Evolutionary conservation across 1,140 invertebrate species (phyloP), one percentile per base, ranked within the genome.

Genomic region (Dendroctonus ponderosae): DNA sequence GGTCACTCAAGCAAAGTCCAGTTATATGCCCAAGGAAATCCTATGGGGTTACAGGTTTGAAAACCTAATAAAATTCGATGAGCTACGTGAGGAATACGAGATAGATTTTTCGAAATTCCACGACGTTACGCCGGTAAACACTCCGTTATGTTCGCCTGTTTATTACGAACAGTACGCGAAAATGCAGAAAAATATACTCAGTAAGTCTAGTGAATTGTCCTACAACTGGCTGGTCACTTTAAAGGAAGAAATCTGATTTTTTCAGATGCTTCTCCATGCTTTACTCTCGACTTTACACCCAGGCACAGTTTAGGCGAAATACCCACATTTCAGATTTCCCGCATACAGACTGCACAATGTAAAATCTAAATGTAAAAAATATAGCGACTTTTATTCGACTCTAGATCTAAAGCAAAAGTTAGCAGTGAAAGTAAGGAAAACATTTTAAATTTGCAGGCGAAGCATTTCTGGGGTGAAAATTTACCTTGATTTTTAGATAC

Each of bases 21-120:
- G 94, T 68, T 98, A 98, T 76, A 82, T 97, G 43, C 91, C 94
- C 0, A 89, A 87, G 44, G 97, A 99, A 80, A 90, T 99, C 52
- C 82, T 97, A 26, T 99, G 96, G 95, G 96, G 95, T 3, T 92
- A 97, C 76, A 85, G 93, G 52, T 98, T 97, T 77, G 88, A 92
- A 70, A 87, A 89, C 1, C 82, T 98, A 71, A 91, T 98, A 44
- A 85, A 87, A 51, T 98, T 96, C 48, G 62, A 71, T 48, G 54
- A 68, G 6, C 40, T 54, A 9, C 57, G 66, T 26, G 60, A 53
- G 5, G 70, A 63, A 37, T 71, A 68, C 41, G 66, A 71, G 50
- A 66, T 69, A 3, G 69, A 71, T 62, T 72, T 71, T 67, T 71
- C 71, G 4, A 71, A 71, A 61, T 72, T 72, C 51, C 67, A 72